Evolutionary conservation across 2,888 invertebrate genomes (phyloP).

Genomic region (Agonopterix subpropinquella): DNA sequence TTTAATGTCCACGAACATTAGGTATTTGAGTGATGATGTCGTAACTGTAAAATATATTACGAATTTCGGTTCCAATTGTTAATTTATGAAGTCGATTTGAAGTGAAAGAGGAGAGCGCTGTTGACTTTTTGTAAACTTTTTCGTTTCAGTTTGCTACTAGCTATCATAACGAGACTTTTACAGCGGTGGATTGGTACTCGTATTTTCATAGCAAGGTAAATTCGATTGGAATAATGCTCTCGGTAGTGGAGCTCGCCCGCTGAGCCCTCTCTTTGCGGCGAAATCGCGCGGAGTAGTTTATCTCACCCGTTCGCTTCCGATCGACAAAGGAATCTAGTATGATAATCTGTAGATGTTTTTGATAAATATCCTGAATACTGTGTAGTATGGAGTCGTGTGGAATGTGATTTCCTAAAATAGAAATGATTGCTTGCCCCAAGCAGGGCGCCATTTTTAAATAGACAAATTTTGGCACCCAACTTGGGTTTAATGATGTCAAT

Average conservation of each 20-base stretch:
- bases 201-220: slow-evolving; percentile 53
- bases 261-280: slow-evolving; percentile 70
- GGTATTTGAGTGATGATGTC: slow-evolving; percentile 26
- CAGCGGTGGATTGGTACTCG: slow-evolving; percentile 14
- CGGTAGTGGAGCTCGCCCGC: slow-evolving; percentile 37
- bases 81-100: not conserved
- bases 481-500: too few relatives aligned
- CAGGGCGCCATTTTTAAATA: too few relatives aligned
- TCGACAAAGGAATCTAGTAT: slow-evolving; percentile 54
- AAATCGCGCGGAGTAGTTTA: slow-evolving; percentile 67
- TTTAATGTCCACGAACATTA: not conserved
- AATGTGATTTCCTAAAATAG: too few relatives aligned
- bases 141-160: not conserved
- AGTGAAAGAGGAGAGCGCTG: not conserved
- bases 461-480: too few relatives aligned
- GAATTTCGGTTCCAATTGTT: not conserved
- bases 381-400: too few relatives aligned
- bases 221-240: slow-evolving; percentile 66
- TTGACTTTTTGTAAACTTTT: too few relatives aligned
- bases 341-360: slow-evolving; percentile 54
- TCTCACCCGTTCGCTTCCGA: slow-evolving; percentile 49
- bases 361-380: slow-evolving; percentile 15
- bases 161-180: not conserved
- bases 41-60: slow-evolving; percentile 7
- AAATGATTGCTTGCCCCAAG: too few relatives aligned